A percentile compares a stretch with the other conserved stretches of the same genome.
phyloP scores from a whole-genome alignment of 2,888 invertebrate species.

The Lasioglossum calceatum region DNA sequence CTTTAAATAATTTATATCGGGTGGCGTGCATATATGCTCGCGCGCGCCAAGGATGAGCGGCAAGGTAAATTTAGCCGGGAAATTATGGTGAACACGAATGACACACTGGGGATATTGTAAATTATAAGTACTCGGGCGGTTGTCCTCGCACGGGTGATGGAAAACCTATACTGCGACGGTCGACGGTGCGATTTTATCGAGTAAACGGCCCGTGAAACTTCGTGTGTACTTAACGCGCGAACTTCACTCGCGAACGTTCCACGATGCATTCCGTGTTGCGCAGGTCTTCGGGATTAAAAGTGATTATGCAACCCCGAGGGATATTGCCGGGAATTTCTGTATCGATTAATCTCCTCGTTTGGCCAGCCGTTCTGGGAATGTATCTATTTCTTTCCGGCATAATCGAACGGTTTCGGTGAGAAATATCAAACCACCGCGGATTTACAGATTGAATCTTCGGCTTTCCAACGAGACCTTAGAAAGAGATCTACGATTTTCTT shows the following conservation, averaged over 20 bases:
- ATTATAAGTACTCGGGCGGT: constrained; percentile 3
- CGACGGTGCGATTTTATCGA: neutral
- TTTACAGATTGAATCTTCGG: no score
- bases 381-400: neutral
- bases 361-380: neutral
- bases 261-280: neutral
- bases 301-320: neutral
- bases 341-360: neutral
- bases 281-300: neutral
- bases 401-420: no score
- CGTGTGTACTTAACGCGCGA: neutral
- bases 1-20: constrained; percentile 9
- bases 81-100: constrained; percentile 3
- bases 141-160: neutral
- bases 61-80: neutral
- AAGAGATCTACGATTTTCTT: no score
- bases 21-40: neutral
- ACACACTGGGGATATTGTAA: constrained; percentile 14
- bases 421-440: no score
- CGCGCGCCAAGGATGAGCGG: constrained; percentile 9
- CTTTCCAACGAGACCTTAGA: no score
- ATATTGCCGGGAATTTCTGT: neutral
- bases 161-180: neutral
- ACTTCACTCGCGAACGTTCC: neutral
- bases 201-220: neutral